Conservation (phyloP, 2,113 vertebrate species). For the Philantomba maxwellii region DNA sequence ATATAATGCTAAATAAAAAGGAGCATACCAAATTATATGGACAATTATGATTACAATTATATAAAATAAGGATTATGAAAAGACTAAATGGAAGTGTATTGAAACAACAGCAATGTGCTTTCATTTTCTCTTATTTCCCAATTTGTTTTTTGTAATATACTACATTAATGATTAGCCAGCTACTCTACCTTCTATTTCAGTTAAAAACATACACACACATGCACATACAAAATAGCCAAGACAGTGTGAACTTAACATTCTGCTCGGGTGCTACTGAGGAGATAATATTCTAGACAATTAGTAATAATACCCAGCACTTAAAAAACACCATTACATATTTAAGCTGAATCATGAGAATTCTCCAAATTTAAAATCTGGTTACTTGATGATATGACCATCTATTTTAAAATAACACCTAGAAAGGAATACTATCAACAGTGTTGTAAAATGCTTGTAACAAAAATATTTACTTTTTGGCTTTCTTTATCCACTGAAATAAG, state of each 20-base stretch:
- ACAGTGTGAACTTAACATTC: neutral
- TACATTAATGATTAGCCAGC: neutral
- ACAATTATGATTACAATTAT: neutral
- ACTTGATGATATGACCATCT: neutral
- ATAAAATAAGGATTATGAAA: neutral
- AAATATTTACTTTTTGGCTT: neutral
- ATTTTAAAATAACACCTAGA: neutral
- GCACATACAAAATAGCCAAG: neutral
- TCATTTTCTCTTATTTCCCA: neutral
- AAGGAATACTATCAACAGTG: neutral
- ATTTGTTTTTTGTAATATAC: neutral
- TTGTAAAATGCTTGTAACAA: neutral
- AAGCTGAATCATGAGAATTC: neutral
- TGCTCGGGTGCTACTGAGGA: neutral
- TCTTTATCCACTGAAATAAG: conserved; percentile 7
- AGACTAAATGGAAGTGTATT: neutral
- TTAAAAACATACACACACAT: neutral
- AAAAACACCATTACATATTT: neutral
- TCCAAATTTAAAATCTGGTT: neutral
- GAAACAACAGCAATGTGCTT: neutral
- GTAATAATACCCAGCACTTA: neutral
- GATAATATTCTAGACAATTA: neutral
- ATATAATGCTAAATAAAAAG: neutral
- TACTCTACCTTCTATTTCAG: too few relatives aligned
- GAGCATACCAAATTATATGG: neutral